Evolutionary conservation across 1,140 invertebrate species (phyloP), one percentile per base, ranked within the genome.

Genomic region (Euwallacea similis): DNA sequence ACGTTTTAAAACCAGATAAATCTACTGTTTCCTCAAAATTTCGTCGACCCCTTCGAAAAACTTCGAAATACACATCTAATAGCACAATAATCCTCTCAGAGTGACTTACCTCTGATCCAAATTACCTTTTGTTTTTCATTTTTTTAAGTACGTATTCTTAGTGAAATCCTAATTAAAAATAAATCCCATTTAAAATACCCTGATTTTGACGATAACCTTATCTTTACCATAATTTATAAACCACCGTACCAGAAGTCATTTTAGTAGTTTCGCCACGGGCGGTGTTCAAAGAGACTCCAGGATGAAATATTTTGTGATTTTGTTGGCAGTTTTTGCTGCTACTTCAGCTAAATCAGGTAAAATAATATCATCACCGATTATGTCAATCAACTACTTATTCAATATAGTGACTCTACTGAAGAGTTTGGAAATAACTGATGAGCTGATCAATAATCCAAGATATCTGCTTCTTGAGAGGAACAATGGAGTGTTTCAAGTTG

Each of bases 391-490:
- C 9, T 50, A 15, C 54, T 15, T 21, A 3, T 7, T n/a, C 8
- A 16, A n/a, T 44, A 11, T 46, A 55, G 53, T 66, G 10, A 44
- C 42, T 15, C 7, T 56, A 10, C 50, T 44, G 42, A 66, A 66
- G 43, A 63, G 43, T 11, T 6, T 11, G 7, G 64, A 66, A 55
- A 66, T 66, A 16, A 43, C 54, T 60, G 42, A 72, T 41, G 53
- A 65, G 8, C 13, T 66, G 11, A 43, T 47, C 4, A 46, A 64
- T 7, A 65, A 69, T 42, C 47, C 66, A 16, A 60, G 53, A 64
- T 74, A 71, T 50, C 62, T 74, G 16, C 9, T 74, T 2, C 63
- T 56, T 42, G 74, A 77, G 62, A 69, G 62, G 13, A 55, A 75
- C 54, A 46, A 74, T 16, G 77, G 77, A 7, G 7, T 72, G 3